Evolutionary conservation across 2,113 vertebrate genomes (phyloP).

Genomic region (Pampusana beccarii): DNA sequence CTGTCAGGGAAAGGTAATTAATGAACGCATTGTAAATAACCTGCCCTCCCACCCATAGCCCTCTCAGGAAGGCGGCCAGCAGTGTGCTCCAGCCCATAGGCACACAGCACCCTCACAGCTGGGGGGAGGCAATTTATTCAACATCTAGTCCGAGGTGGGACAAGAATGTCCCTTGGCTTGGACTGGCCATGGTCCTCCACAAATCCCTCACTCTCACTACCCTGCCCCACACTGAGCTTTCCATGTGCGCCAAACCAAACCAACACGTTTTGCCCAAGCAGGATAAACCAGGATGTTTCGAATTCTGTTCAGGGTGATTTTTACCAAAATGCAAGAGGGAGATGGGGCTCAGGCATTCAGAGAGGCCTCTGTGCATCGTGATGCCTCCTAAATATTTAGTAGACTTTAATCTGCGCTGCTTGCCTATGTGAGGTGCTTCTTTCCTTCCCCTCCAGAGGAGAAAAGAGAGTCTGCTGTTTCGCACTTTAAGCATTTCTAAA

Average conservation of each 20-base stretch:
- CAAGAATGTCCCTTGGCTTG: background rate
- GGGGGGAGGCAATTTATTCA: background rate
- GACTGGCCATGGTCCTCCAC: background rate
- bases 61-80: background rate
- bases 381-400: background rate
- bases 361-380: fast-evolving
- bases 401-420: background rate
- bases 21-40: background rate
- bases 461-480: background rate
- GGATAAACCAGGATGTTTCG: background rate
- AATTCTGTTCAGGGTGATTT: background rate
- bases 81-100: fast-evolving
- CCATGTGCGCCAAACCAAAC: background rate
- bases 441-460: background rate
- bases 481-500: background rate
- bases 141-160: background rate
- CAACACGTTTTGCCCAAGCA: background rate
- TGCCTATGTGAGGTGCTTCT: background rate
- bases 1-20: background rate
- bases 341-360: background rate
- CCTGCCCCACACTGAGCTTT: fast-evolving
- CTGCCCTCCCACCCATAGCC: background rate
- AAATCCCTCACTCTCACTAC: background rate
- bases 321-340: fast-evolving
- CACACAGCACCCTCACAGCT: background rate